These are phyloP conservation scores for Lampris incognitus DNA, from an alignment of 2,113 vertebrate species.

Conservation along the genomic window DNA sequence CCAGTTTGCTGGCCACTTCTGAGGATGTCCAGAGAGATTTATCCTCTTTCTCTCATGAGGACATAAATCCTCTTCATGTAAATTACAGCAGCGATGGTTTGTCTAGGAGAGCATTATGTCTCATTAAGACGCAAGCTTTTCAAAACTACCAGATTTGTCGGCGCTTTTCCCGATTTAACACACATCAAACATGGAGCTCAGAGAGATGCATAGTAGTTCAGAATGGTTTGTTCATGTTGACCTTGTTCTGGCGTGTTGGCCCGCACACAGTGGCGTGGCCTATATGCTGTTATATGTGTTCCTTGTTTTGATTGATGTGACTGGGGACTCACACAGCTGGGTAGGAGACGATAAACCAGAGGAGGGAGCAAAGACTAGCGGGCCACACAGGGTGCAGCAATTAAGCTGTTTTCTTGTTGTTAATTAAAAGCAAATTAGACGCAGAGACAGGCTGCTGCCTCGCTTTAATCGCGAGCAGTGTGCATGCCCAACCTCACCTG, in stretches of 20 bases:
- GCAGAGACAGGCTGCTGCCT: constrained; percentile 72
- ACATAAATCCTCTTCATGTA: constrained; percentile 65
- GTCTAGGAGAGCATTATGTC: constrained; percentile 59
- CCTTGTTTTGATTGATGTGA: constrained; percentile 75
- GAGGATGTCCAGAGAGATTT: constrained; percentile 51
- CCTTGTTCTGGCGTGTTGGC: constrained; percentile 38
- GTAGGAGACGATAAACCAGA: constrained; percentile 70
- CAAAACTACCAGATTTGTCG: constrained; percentile 26
- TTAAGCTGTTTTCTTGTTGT: constrained; percentile 83
- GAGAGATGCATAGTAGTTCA: constrained; percentile 10
- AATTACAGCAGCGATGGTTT: constrained; percentile 66
- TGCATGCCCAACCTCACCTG: constrained; percentile 65
- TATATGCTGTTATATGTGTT: constrained; percentile 43
- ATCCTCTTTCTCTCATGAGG: constrained; percentile 55
- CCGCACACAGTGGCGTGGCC: constrained; percentile 20
- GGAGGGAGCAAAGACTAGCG: constrained; percentile 73
- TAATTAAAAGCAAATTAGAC: constrained; percentile 85
- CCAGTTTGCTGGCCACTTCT: constrained; percentile 52
- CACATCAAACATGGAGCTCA: not conserved
- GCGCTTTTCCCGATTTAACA: constrained; percentile 32
- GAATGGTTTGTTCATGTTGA: constrained; percentile 33
- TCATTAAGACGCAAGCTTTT: constrained; percentile 64
- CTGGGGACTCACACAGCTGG: constrained; percentile 71
- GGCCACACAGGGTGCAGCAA: constrained; percentile 79
- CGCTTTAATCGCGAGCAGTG: constrained; percentile 70